Conservation (phyloP, 2,797 vertebrate genomes). For the Hemitrygon akajei region DNA sequence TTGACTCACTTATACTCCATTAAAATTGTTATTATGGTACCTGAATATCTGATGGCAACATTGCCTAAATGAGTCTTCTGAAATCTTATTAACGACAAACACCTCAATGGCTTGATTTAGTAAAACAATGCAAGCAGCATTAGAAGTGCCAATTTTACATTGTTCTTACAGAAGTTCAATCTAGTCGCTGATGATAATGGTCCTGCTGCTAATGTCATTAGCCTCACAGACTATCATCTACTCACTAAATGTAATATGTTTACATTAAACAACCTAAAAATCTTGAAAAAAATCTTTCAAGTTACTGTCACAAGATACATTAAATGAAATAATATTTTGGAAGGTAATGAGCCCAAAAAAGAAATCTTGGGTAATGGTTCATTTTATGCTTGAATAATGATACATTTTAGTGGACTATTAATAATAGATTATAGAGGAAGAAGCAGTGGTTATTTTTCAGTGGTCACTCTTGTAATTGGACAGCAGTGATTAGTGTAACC, state of each 20-base stretch:
- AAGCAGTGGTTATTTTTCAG: background rate
- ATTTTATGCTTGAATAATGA: slow-evolving; percentile 24
- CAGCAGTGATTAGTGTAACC: background rate
- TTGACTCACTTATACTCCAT: slow-evolving; percentile 44
- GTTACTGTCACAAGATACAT: background rate
- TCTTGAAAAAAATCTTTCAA: background rate
- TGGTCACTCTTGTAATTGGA: background rate
- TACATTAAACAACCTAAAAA: background rate
- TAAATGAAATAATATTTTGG: slow-evolving; percentile 23
- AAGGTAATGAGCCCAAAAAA: slow-evolving; percentile 21
- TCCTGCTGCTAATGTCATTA: background rate
- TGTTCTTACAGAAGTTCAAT: background rate
- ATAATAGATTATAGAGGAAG: slow-evolving; percentile 23
- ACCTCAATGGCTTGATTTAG: slow-evolving; percentile 38
- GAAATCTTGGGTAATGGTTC: slow-evolving; percentile 19
- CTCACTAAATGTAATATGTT: slow-evolving; percentile 15
- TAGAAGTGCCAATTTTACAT: slow-evolving; percentile 1
- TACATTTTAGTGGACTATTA: background rate
- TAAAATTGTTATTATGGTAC: slow-evolving; percentile 46
- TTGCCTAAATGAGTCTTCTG: slow-evolving; percentile 40
- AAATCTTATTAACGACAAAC: slow-evolving; percentile 39
- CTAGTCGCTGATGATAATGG: slow-evolving; percentile 10
- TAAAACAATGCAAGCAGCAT: slow-evolving; percentile 29
- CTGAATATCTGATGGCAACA: slow-evolving; percentile 43
- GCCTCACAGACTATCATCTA: slow-evolving; percentile 5